Evolutionary conservation across 2,797 vertebrate genomes (phyloP).

Genomic region (Peromyscus aztecus): DNA sequence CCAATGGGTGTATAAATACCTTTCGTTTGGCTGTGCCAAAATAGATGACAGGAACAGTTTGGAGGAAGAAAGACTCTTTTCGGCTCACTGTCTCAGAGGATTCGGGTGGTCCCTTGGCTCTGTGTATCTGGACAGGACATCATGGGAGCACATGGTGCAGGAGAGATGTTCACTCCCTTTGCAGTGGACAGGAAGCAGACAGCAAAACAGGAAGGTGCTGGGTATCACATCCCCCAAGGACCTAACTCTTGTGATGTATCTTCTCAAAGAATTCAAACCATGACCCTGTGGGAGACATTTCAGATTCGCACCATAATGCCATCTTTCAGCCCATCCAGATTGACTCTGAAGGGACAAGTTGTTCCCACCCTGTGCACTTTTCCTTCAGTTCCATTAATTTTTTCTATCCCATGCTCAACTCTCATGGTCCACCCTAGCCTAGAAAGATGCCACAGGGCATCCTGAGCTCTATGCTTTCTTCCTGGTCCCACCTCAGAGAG

Average conservation of each 20-base stretch:
- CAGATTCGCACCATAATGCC: background rate
- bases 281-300: background rate
- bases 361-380: background rate
- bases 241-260: background rate
- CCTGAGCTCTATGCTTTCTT: background rate
- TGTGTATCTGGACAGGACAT: background rate
- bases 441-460: background rate
- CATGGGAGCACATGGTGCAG: too few species aligned
- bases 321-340: background rate
- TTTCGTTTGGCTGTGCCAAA: background rate
- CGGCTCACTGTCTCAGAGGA: background rate
- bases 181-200: background rate
- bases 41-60: background rate
- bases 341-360: background rate
- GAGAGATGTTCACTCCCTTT: background rate
- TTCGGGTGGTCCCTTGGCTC: background rate
- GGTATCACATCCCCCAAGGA: background rate
- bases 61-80: background rate
- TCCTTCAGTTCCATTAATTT: background rate
- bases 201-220: background rate
- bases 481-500: background rate
- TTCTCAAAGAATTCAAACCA: background rate
- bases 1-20: background rate
- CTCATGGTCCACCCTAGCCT: background rate
- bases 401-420: background rate